Base-by-base conservation (phyloP, 2,888 invertebrate genomes). In the Morpho deidamia region DNA sequence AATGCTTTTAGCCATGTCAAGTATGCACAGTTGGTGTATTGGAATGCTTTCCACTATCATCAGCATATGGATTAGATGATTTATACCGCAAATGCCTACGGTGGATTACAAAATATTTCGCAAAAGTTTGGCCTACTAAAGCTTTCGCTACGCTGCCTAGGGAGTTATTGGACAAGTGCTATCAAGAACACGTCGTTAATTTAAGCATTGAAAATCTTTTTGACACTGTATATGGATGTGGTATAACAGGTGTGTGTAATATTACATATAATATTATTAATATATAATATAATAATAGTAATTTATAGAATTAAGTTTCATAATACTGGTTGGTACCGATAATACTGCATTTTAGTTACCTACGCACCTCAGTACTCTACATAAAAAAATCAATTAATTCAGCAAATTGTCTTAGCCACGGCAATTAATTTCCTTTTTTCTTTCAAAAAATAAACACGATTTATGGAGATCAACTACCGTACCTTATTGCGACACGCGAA, bases 41-140 rank as follows among this genome's bases (percentile, higher is more conserved):
- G 37, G 97, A 98, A 76, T 96, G 97, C 60, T 91, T 98, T 66
- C 95, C 96, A 0, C 87, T 98, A 41, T 94, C 97, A 5, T 92
- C 96, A 5, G 94, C 95, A 41, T 97, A 96, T 76, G 96, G 96
- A 0, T 85, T 98, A 51, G 96, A 96, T 69, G 97, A 97, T 72
- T 89, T 98, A 14, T 95, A 96, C 76, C 92, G 95, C 60, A 96
- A 95, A 78, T 96, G 96, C 72, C 86, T 97, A 47, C 92, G 93
- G 60, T 98, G 98, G 98, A 94, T 96, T 42, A 95, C 95, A 23
- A 94, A 94, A 60, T 92, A 98, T 78, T 97, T 97, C 78, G 66
- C 73, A 7, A 92, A 95, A 69, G 95, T 98, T 46, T 98, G 98
- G 98, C 95, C 97, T 0, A 96, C 96, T 2, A 94, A 97, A 69